Evolutionary conservation across 2,797 vertebrate genomes (phyloP).

Genomic region (Prunella strophiata): DNA sequence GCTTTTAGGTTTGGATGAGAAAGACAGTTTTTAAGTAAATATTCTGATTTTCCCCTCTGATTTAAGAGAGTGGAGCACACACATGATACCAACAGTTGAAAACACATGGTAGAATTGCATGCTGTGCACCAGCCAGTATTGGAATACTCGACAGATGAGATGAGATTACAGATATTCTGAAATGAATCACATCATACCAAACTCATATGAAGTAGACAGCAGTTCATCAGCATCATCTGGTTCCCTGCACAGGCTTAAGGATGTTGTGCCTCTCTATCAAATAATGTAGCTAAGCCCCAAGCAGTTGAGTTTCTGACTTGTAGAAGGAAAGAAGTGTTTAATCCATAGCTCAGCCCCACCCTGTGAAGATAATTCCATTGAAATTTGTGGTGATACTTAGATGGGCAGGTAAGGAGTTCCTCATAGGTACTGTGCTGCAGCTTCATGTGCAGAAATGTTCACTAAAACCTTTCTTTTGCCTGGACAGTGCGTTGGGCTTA

Average conservation of each 20-base stretch:
- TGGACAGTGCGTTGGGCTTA: not conserved
- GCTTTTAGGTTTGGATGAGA: not conserved
- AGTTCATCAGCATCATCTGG: not conserved
- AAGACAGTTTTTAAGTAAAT: not conserved
- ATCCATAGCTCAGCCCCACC: rapidly evolving
- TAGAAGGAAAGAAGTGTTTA: not conserved
- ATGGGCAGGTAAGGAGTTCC: not conserved
- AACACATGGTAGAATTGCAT: not conserved
- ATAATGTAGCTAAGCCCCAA: not conserved
- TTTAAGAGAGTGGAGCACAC: not conserved
- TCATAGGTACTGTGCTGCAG: not conserved
- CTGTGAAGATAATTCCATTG: not conserved
- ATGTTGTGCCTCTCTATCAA: not conserved
- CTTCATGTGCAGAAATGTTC: not conserved
- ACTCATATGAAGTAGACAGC: not conserved
- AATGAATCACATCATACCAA: not conserved
- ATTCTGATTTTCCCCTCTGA: not conserved
- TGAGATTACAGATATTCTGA: not conserved
- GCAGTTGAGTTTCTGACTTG: not conserved
- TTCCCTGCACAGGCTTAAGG: rapidly evolving
- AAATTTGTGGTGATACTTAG: not conserved
- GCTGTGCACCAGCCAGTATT: not conserved
- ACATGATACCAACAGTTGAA: not conserved
- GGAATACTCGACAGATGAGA: not conserved
- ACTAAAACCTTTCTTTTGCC: rapidly evolving